These are phyloP conservation scores for Crossocerus cetratus DNA, from an alignment of 2,888 invertebrate species.

Conservation along the genomic window DNA sequence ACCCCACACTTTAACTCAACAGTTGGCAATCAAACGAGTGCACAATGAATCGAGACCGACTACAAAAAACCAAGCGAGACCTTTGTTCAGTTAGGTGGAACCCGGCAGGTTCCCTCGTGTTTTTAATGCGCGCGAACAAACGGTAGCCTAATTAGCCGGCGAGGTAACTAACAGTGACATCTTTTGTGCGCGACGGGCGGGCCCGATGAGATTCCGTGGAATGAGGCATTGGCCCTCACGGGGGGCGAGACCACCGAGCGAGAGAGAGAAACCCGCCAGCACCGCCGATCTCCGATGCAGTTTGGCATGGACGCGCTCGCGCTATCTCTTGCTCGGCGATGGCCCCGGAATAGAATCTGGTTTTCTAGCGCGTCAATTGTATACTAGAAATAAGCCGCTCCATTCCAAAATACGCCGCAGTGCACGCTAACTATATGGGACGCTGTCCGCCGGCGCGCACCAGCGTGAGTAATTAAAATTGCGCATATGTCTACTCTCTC, in stretches of 20 bases:
- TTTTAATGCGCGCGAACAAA: background rate
- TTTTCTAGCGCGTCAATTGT: slow-evolving; percentile 50
- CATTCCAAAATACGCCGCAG: slow-evolving; percentile 28
- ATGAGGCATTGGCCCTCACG: background rate
- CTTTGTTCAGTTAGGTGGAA: too few species aligned
- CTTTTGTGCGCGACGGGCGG: background rate
- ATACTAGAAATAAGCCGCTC: slow-evolving; percentile 44
- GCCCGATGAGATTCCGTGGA: slow-evolving; percentile 6
- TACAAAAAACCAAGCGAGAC: too few species aligned
- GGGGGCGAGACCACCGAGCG: slow-evolving; percentile 1
- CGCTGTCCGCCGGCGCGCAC: background rate
- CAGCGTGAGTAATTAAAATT: slow-evolving; percentile 15
- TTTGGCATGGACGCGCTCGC: slow-evolving; percentile 27
- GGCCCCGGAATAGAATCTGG: slow-evolving; percentile 45
- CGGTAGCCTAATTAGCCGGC: background rate
- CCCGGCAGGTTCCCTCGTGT: background rate
- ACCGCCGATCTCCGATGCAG: slow-evolving; percentile 12
- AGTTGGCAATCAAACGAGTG: too few species aligned
- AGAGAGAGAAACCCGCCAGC: slow-evolving; percentile 16
- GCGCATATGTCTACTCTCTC: too few species aligned
- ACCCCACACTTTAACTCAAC: too few species aligned
- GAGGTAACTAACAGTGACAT: background rate
- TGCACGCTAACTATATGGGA: slow-evolving; percentile 22
- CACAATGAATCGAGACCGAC: too few species aligned
- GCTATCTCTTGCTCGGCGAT: slow-evolving; percentile 26